Conservation (phyloP, 2,797 vertebrate genomes). For the Cichlasoma orientale region DNA sequence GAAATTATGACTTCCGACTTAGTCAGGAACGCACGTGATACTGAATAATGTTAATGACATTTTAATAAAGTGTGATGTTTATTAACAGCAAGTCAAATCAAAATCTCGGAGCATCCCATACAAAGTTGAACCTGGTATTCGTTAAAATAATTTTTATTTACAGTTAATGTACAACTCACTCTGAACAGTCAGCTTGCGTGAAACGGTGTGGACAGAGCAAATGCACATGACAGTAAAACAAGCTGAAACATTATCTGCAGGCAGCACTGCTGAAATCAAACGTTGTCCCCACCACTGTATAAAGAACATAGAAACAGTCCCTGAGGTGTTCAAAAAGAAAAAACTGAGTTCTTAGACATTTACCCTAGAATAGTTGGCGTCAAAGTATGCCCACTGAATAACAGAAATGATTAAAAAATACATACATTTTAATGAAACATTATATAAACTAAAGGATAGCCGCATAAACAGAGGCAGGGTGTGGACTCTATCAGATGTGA, state of each 20-base stretch:
- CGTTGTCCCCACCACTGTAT: slow-evolving; percentile 1
- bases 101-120: too few species aligned
- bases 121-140: not conserved
- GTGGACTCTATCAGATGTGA: not conserved
- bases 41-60: too few species aligned
- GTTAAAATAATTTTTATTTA: slow-evolving; percentile 72
- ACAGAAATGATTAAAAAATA: not conserved
- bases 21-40: too few species aligned
- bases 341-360: not conserved
- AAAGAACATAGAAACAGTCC: slow-evolving; percentile 52
- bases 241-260: not conserved
- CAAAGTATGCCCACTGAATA: slow-evolving; percentile 17
- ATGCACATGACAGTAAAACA: slow-evolving; percentile 11
- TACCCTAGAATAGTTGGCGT: not conserved
- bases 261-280: slow-evolving; percentile 11
- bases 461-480: slow-evolving; percentile 5
- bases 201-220: slow-evolving; percentile 15
- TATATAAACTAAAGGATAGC: slow-evolving; percentile 5
- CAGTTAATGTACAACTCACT: slow-evolving; percentile 47
- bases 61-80: too few species aligned
- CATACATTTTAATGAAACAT: not conserved
- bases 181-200: slow-evolving; percentile 27
- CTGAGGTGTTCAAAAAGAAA: slow-evolving; percentile 52
- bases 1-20: too few species aligned
- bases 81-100: too few species aligned